Evolutionary conservation across 2,797 vertebrate species (phyloP).

Genomic region (Scolopax bukidnonensis): DNA sequence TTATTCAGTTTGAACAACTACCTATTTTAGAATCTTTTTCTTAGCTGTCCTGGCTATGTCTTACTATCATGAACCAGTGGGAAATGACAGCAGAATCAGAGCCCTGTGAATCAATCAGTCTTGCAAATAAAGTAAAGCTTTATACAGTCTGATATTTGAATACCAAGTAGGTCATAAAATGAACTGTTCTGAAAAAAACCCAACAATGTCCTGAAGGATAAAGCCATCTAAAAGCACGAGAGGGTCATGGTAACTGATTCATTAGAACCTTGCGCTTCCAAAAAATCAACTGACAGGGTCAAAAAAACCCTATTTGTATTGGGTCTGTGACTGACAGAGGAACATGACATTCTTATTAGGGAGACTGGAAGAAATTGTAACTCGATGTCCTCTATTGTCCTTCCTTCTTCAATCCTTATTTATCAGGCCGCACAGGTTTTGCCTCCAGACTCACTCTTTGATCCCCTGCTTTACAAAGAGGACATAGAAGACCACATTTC

Average conservation of each 20-base stretch:
- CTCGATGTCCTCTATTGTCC: not conserved
- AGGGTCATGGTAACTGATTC: not conserved
- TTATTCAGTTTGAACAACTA: not conserved
- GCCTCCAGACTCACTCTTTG: not conserved
- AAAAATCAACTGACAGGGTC: not conserved
- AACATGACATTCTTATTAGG: not conserved
- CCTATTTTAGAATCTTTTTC: not conserved
- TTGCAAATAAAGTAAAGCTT: not conserved
- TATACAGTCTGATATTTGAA: not conserved
- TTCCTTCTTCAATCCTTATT: not conserved
- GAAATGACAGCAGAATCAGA: not conserved
- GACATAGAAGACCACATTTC: not conserved
- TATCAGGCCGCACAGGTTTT: not conserved
- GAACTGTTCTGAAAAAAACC: not conserved
- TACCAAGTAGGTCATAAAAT: not conserved
- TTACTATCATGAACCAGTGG: not conserved
- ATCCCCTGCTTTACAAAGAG: not conserved
- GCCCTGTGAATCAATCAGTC: not conserved
- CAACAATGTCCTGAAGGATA: not conserved
- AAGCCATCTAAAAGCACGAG: not conserved
- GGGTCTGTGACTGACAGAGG: not conserved
- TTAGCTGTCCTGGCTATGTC: not conserved
- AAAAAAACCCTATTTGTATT: not conserved
- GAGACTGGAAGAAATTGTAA: not conserved
- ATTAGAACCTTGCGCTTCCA: not conserved